Evolutionary conservation across 2,888 invertebrate species (phyloP).

Genomic region (Cyaniris semiargus): DNA sequence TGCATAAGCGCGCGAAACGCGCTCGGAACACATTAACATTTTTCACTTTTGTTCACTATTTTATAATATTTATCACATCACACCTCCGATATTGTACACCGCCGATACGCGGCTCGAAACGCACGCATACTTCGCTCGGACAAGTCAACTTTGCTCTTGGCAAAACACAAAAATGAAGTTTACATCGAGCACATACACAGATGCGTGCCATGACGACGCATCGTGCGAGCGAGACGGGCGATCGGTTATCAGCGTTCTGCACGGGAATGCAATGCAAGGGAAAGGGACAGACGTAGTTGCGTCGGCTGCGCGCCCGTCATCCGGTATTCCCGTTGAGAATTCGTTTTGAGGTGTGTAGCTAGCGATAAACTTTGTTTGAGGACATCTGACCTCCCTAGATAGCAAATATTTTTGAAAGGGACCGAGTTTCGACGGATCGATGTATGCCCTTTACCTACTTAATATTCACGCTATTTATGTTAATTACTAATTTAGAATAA

Average conservation of each 20-base stretch:
- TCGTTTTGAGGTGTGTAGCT: constrained; percentile 59
- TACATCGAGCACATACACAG: constrained; percentile 54
- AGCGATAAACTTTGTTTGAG: constrained; percentile 40
- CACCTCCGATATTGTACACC: constrained; percentile 42
- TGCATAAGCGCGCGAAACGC: constrained; percentile 56
- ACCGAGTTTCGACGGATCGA: constrained; percentile 29
- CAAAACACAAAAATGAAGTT: constrained; percentile 70
- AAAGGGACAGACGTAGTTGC: constrained; percentile 56
- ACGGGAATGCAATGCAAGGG: constrained; percentile 39
- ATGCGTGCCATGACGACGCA: constrained; percentile 37
- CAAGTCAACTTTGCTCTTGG: constrained; percentile 30
- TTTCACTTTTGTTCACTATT: constrained; percentile 21
- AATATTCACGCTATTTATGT: neutral
- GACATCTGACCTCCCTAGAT: constrained; percentile 57
- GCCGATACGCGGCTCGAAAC: constrained; percentile 40
- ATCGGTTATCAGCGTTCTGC: constrained; percentile 44
- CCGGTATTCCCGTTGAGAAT: constrained; percentile 73
- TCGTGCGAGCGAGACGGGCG: constrained; percentile 52
- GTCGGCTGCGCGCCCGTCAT: constrained; percentile 51
- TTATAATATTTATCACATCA: constrained; percentile 36
- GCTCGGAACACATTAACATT: constrained; percentile 10
- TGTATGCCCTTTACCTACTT: constrained; percentile 22
- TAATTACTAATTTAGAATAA: neutral
- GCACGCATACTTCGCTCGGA: constrained; percentile 50
- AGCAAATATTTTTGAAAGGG: constrained; percentile 42